These are phyloP conservation scores for Lagopus muta DNA, from an alignment of 2,113 vertebrate species.

Conservation along the genomic window DNA sequence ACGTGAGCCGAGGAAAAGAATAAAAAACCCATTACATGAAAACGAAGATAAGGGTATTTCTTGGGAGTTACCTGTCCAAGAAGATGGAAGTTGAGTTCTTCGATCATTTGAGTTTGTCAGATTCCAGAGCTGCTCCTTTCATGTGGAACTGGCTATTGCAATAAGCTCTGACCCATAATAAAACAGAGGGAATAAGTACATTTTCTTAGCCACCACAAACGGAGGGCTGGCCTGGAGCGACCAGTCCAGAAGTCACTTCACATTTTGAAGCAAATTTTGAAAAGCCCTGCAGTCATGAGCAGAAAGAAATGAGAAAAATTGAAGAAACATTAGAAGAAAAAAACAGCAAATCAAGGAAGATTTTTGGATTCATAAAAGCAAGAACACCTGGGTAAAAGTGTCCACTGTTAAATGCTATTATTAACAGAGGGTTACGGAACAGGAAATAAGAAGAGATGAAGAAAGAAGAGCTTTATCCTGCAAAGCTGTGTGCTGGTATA, in stretches of 20 bases:
- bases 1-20: background rate
- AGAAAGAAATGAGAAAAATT: background rate
- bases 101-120: background rate
- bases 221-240: background rate
- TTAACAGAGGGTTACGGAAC: background rate
- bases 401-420: background rate
- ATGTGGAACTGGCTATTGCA: background rate
- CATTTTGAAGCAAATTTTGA: constrained; percentile 45
- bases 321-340: background rate
- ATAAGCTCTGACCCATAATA: background rate
- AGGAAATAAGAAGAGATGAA: background rate
- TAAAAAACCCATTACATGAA: accelerated
- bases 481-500: background rate
- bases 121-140: background rate
- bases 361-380: background rate
- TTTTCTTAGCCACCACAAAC: background rate
- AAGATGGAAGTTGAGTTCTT: background rate
- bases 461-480: background rate
- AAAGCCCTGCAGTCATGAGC: background rate
- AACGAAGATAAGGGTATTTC: background rate
- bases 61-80: background rate
- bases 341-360: background rate
- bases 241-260: background rate
- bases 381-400: background rate
- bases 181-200: background rate